These are phyloP conservation scores for Chitala chitala DNA, from an alignment of 2,113 vertebrate species.

Conservation along the genomic window DNA sequence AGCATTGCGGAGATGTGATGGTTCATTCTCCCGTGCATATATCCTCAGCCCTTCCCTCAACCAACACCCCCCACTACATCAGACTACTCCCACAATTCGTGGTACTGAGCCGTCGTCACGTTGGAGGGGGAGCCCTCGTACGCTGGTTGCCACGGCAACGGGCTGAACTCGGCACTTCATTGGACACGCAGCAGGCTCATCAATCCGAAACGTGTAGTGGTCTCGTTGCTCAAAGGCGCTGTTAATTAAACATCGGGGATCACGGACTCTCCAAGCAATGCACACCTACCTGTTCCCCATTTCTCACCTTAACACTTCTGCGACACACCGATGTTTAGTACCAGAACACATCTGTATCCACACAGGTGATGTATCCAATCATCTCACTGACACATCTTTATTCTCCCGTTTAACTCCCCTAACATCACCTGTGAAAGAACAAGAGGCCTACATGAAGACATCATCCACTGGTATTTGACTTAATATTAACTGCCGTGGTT, in stretches of 20 bases:
- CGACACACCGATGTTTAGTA: too few species aligned
- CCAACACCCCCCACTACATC: neutral
- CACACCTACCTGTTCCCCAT: conserved; percentile 1
- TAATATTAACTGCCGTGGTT: too few species aligned
- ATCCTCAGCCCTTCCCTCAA: neutral
- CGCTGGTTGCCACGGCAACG: conserved; percentile 54
- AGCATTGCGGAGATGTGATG: neutral
- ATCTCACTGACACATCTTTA: too few species aligned
- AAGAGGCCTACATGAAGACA: too few species aligned
- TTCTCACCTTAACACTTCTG: neutral
- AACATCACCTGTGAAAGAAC: too few species aligned
- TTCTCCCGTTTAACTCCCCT: too few species aligned
- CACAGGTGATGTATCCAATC: too few species aligned
- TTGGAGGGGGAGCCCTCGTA: conserved; percentile 37
- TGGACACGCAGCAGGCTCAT: conserved; percentile 50
- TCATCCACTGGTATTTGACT: too few species aligned
- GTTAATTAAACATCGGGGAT: conserved; percentile 28
- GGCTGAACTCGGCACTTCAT: conserved; percentile 46
- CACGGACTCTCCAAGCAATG: neutral
- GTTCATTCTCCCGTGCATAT: neutral
- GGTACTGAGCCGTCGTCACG: neutral
- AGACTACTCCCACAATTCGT: neutral
- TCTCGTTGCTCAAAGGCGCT: conserved; percentile 13
- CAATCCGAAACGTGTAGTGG: conserved; percentile 31
- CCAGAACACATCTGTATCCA: too few species aligned